Base-by-base conservation (phyloP, 2,888 invertebrate genomes). In the Meteorus colon region DNA sequence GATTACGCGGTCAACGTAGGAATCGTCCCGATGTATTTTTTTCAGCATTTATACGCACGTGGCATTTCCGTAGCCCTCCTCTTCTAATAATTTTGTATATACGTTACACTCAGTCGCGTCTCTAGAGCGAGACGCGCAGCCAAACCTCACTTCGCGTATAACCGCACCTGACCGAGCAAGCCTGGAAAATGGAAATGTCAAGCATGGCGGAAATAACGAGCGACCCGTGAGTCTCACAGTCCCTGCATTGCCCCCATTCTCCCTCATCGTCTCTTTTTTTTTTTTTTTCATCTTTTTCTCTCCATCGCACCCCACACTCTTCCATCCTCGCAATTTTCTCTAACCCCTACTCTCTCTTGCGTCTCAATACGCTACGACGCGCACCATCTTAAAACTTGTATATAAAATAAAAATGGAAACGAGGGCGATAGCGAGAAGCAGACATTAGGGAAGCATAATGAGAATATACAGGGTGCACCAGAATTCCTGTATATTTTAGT, bases 131-230 rank as follows among this genome's bases (percentile, higher is more conserved):
- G 51, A 68, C 75, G 71, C 74, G 69, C 29, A 31, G 37, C 51
- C 51, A 65, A 51, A 51, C 75, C 75, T 70, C 73, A 66, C 71
- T 62, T 63, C 29, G 14, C 69, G 19, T 74, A 69, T 68, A 76
- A 77, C 76, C 76, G 69, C 76, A 70, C 73, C 76, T 73, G 51
- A 77, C 75, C 73, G 75, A 69, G 78, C 78, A 68, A 77, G 79
- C 63, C 73, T 73, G 78, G 79, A 78, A 82, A 82, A 82, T 81
- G 81, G 81, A 83, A 84, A 83, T 83, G 82, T 83, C 82, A 83
- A 81, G 78, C 80, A 76, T 77, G 78, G 75, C 82, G 77, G 78
- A 83, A 82, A 81, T 82, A 83, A 82, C 80, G 79, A 82, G 81
- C 79, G 75, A 62, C 79, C 70, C 77, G 78, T 76, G 78, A 76